phyloP scores from a whole-genome alignment of 1,140 invertebrate species.

The Adelges cooleyi region DNA sequence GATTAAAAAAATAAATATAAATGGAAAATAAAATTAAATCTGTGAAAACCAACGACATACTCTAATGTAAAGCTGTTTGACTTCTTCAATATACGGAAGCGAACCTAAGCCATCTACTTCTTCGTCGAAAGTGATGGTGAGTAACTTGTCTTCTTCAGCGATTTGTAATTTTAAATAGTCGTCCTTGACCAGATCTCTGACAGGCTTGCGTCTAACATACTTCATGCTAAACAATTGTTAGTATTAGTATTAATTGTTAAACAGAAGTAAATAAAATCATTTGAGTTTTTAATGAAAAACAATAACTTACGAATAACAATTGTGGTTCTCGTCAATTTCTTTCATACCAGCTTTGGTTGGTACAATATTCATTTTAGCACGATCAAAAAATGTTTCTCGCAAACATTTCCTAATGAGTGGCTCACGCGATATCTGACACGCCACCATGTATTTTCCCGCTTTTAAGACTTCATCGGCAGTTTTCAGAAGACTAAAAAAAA shows the following conservation, averaged over 20 bases:
- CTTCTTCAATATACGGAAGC: slow-evolving; percentile 69
- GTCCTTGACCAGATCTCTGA: slow-evolving; percentile 76
- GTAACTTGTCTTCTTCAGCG: slow-evolving; percentile 75
- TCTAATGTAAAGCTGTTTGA: slow-evolving; percentile 77
- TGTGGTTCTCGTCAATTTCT: slow-evolving; percentile 87
- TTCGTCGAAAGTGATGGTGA: slow-evolving; percentile 61
- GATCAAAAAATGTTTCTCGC: slow-evolving; percentile 80
- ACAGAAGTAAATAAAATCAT: background rate
- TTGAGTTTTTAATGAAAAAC: slow-evolving; percentile 1
- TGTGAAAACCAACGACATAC: slow-evolving; percentile 38
- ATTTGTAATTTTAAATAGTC: slow-evolving; percentile 76
- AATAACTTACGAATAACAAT: slow-evolving; percentile 51
- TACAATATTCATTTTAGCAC: slow-evolving; percentile 65
- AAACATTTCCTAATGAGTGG: slow-evolving; percentile 77
- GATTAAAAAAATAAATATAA: slow-evolving; percentile 20
- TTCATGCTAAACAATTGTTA: slow-evolving; percentile 55
- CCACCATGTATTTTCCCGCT: slow-evolving; percentile 87
- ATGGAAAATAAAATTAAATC: background rate
- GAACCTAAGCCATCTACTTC: slow-evolving; percentile 64
- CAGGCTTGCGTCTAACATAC: slow-evolving; percentile 90
- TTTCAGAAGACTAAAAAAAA: slow-evolving; percentile 42
- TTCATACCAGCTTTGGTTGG: slow-evolving; percentile 89
- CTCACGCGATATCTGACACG: slow-evolving; percentile 83
- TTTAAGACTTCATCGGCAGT: slow-evolving; percentile 66
- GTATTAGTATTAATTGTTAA: background rate